These are phyloP conservation scores for Chrysogorgia sp. DNA, from an alignment of 92 coral and sea anemone genomes.

Conservation along the genomic window DNA sequence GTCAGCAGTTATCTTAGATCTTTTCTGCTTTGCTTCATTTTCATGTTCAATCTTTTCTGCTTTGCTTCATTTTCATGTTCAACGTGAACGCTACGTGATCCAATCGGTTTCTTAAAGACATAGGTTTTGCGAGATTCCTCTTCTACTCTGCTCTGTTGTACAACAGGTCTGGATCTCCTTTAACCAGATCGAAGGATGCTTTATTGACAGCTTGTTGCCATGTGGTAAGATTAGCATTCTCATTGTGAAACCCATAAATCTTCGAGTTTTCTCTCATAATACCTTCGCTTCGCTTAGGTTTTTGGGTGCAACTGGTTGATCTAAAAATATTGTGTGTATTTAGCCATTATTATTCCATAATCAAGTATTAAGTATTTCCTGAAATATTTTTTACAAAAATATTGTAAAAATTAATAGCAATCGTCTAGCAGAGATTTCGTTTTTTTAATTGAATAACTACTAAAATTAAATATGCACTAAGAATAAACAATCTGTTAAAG, in stretches of 20 bases:
- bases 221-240: slow-evolving; percentile 44
- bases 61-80: slow-evolving; percentile 21
- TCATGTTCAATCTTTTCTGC: slow-evolving; percentile 13
- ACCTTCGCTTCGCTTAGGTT: background rate
- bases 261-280: slow-evolving; percentile 1
- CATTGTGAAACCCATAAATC: slow-evolving; percentile 33
- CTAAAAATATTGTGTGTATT: too few relatives aligned
- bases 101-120: slow-evolving; percentile 48
- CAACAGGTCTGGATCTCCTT: slow-evolving; percentile 49
- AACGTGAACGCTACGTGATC: slow-evolving; percentile 37
- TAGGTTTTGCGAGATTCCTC: slow-evolving; percentile 50
- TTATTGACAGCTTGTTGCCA: slow-evolving; percentile 65
- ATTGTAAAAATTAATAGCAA: too few relatives aligned
- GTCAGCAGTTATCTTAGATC: slow-evolving; percentile 45
- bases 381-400: too few relatives aligned
- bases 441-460: too few relatives aligned
- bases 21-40: slow-evolving; percentile 42
- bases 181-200: slow-evolving; percentile 33
- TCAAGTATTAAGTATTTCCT: too few relatives aligned
- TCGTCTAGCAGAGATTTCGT: too few relatives aligned
- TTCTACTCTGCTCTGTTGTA: slow-evolving; percentile 48
- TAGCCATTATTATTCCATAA: too few relatives aligned
- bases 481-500: too few relatives aligned
- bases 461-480: too few relatives aligned
- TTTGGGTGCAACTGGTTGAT: slow-evolving; percentile 9